These are phyloP conservation scores for Nesometra sesokonis DNA, from an alignment of 35 echinoderm and acorn worm species.

Conservation along the genomic window DNA sequence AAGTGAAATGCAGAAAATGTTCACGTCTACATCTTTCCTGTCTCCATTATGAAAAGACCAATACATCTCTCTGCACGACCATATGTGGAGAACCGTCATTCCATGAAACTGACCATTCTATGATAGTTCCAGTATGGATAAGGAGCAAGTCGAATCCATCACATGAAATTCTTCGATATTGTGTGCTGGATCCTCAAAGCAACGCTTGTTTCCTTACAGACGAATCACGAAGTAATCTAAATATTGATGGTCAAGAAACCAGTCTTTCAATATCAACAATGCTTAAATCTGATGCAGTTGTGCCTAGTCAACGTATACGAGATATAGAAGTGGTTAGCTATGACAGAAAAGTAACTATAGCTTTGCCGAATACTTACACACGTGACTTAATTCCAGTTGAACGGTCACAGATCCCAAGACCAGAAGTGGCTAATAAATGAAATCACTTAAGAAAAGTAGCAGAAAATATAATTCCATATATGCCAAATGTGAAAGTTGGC, in stretches of 20 bases:
- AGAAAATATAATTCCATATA: constrained; percentile 12
- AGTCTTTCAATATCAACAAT: constrained; percentile 16
- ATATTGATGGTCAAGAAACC: constrained; percentile 4
- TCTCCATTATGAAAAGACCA: background rate
- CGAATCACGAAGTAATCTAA: background rate
- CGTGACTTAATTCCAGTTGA: background rate
- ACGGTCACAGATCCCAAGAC: constrained; percentile 14
- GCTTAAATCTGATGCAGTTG: background rate
- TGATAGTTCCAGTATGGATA: constrained; percentile 35
- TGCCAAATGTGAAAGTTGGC: background rate
- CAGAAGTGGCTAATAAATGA: constrained; percentile 3
- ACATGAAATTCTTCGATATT: constrained; percentile 14
- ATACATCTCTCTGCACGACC: background rate
- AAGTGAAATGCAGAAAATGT: constrained; percentile 5
- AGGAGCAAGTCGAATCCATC: background rate
- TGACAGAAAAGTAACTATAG: background rate
- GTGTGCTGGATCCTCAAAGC: constrained; percentile 16
- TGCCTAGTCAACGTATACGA: background rate
- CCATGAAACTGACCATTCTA: background rate
- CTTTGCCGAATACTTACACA: constrained; percentile 1
- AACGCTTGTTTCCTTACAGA: constrained; percentile 12
- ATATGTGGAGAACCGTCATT: background rate
- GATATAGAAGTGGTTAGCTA: constrained; percentile 13
- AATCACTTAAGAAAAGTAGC: background rate
- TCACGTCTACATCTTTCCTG: background rate